Percentiles rank a stretch among this genome's conserved stretches.
Evolutionary conservation across 2,797 vertebrate genomes (phyloP).

Genomic region (Manis pentadactyla): DNA sequence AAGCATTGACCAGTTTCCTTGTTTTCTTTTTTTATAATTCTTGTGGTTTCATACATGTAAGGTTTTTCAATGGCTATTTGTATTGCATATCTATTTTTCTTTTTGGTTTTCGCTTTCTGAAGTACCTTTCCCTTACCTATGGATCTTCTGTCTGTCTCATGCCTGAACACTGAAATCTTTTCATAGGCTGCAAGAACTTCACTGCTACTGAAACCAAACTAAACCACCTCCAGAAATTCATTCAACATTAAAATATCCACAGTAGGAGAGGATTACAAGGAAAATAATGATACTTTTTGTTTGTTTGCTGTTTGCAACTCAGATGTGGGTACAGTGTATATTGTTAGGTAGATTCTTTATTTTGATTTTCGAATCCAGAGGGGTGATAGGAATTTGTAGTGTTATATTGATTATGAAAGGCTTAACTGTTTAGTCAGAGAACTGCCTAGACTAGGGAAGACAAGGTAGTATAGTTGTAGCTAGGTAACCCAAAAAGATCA

Average conservation of each 20-base stretch:
- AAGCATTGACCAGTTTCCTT: background rate
- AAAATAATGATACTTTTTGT: background rate
- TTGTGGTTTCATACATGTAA: background rate
- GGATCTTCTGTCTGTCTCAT: background rate
- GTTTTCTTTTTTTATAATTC: background rate
- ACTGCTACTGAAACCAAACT: background rate
- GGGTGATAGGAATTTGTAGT: background rate
- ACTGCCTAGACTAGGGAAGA: background rate
- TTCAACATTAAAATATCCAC: background rate
- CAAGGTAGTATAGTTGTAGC: background rate
- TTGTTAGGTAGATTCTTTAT: background rate
- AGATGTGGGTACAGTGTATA: background rate
- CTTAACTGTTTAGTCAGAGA: background rate
- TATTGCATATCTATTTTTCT: background rate
- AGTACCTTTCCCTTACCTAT: rapidly evolving
- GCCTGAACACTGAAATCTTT: background rate
- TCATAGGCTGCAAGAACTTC: background rate
- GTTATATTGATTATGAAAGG: background rate
- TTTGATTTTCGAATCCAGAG: background rate
- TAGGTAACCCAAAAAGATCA: background rate
- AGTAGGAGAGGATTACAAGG: background rate
- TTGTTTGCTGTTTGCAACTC: background rate
- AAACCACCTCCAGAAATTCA: background rate
- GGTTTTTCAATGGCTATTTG: background rate
- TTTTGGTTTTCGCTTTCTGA: background rate